These are phyloP conservation scores for Lasiurus borealis DNA, from an alignment of 2,113 vertebrate species.

Conservation along the genomic window DNA sequence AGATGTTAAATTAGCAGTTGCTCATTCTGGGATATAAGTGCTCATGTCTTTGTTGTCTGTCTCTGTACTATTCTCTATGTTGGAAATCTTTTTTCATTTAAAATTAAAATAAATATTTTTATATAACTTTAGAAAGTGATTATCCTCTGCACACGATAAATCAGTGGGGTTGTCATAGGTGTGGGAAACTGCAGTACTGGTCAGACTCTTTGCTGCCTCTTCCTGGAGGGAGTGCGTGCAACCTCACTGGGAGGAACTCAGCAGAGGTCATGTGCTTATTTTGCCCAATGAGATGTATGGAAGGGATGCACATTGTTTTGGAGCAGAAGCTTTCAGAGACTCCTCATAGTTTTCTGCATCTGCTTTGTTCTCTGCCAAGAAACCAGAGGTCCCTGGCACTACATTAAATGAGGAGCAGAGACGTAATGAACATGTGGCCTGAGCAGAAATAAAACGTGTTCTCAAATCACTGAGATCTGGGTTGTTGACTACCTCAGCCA, in stretches of 20 bases:
- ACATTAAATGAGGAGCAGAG: background rate
- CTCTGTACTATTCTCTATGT: background rate
- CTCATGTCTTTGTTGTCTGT: background rate
- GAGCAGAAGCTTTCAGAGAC: background rate
- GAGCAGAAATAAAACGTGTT: background rate
- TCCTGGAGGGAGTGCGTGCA: background rate
- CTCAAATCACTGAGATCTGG: background rate
- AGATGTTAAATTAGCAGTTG: background rate
- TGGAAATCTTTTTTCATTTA: background rate
- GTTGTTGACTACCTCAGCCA: background rate
- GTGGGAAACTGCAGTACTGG: background rate
- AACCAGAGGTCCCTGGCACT: background rate
- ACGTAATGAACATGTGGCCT: rapidly evolving
- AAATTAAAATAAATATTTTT: constrained; percentile 52
- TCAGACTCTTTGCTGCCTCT: background rate
- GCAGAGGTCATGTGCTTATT: background rate
- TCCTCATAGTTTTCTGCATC: background rate
- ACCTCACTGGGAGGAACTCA: background rate
- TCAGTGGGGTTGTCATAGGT: background rate
- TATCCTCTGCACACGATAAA: background rate
- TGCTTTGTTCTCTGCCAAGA: background rate
- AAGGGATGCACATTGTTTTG: background rate
- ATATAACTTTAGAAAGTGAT: constrained; percentile 34
- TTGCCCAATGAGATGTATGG: background rate
- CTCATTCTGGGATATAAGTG: background rate